Percentiles rank a stretch among this genome's conserved stretches.
These are phyloP conservation scores for Archivesica marissinica DNA, from an alignment of 1,140 invertebrate genomes.

Conservation along the genomic window DNA sequence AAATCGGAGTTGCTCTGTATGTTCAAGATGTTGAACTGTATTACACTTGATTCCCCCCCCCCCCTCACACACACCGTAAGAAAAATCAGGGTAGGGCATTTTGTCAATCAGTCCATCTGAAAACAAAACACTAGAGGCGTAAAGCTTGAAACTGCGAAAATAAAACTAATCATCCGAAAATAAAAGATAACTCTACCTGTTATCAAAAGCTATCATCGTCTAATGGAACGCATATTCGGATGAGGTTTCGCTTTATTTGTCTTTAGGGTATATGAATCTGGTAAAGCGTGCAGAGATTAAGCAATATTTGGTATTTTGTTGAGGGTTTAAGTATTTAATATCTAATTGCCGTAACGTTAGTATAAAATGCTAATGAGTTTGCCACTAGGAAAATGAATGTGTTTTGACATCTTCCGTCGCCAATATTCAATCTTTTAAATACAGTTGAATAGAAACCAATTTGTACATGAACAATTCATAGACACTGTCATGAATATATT, in stretches of 20 bases:
- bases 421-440: background rate
- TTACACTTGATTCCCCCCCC: too few species aligned
- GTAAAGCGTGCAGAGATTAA: slow-evolving; percentile 48
- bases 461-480: slow-evolving; percentile 35
- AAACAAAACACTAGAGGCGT: slow-evolving; percentile 13
- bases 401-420: background rate
- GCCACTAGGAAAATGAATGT: background rate
- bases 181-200: slow-evolving; percentile 39
- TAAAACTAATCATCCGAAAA: slow-evolving; percentile 44
- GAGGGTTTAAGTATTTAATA: slow-evolving; percentile 49
- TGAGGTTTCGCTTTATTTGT: background rate
- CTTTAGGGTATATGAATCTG: background rate
- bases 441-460: background rate
- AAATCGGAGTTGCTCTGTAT: too few species aligned
- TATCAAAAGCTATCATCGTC: slow-evolving; percentile 23
- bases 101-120: slow-evolving; percentile 16
- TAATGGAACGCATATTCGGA: slow-evolving; percentile 53
- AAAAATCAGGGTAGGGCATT: background rate
- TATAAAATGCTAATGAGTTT: slow-evolving; percentile 4
- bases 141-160: slow-evolving; percentile 8
- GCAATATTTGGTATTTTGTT: slow-evolving; percentile 33
- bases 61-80: too few species aligned
- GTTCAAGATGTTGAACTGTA: too few species aligned
- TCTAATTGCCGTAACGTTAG: slow-evolving; percentile 41
- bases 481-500: slow-evolving; percentile 22